A percentile compares a stretch with the other conserved stretches of the same genome.
Evolutionary conservation across 2,797 vertebrate species (phyloP).

Genomic region (Labroides dimidiatus): DNA sequence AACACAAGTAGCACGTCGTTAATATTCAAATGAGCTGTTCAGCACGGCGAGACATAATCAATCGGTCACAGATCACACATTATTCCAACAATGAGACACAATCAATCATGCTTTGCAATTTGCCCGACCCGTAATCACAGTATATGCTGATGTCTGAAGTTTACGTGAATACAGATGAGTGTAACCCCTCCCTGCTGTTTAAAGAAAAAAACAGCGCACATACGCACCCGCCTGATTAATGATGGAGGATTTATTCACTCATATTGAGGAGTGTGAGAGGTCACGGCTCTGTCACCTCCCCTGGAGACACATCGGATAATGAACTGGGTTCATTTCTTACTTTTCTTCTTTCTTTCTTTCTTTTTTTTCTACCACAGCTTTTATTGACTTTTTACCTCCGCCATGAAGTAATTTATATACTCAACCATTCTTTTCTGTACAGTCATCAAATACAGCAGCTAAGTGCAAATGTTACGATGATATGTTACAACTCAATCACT

Average conservation of each 20-base stretch:
- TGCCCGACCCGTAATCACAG: conserved; percentile 67
- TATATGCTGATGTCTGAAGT: conserved; percentile 72
- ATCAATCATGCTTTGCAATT: conserved; percentile 75
- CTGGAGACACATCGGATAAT: conserved; percentile 48
- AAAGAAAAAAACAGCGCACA: conserved; percentile 2
- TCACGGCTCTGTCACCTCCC: conserved; percentile 42
- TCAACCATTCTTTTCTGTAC: not conserved
- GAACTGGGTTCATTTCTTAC: conserved; percentile 38
- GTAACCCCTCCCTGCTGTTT: not conserved
- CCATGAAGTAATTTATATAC: not conserved
- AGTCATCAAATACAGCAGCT: too few relatives aligned
- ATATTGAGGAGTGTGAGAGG: conserved; percentile 21
- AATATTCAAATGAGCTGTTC: conserved; percentile 70
- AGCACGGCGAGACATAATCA: conserved; percentile 55
- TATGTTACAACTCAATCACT: too few relatives aligned
- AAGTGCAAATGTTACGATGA: too few relatives aligned
- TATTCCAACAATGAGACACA: conserved; percentile 74
- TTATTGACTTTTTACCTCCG: conserved; percentile 23
- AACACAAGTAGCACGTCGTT: conserved; percentile 42
- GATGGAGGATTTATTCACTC: conserved; percentile 42
- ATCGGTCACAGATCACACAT: conserved; percentile 73
- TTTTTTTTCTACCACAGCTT: conserved; percentile 46
- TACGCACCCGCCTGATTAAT: conserved; percentile 65
- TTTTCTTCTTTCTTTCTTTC: too few relatives aligned
- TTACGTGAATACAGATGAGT: conserved; percentile 77